Conservation (phyloP, 2,797 vertebrate genomes). For the Neoniphon sammara region DNA sequence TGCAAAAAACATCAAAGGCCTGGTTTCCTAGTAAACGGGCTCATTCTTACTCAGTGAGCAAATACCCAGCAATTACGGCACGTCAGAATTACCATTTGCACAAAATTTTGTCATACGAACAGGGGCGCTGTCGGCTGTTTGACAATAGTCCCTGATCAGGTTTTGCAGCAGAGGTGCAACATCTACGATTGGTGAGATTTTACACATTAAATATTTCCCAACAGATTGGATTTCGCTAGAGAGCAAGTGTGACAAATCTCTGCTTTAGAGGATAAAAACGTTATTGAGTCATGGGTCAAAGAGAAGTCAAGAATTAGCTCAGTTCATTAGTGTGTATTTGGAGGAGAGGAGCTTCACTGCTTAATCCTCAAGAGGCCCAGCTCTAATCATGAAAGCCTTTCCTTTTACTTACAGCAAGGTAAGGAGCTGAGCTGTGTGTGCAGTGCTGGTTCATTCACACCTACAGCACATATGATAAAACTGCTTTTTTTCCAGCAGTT, state of each 20-base stretch:
- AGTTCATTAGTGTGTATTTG: constrained; percentile 29
- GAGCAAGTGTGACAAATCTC: constrained; percentile 23
- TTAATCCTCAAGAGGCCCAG: constrained; percentile 25
- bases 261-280: constrained; percentile 8
- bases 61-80: not conserved
- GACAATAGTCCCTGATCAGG: not conserved
- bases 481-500: too few species aligned
- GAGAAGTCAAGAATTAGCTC: constrained; percentile 29
- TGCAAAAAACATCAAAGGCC: constrained; percentile 6
- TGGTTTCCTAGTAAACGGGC: not conserved
- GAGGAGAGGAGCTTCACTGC: constrained; percentile 4
- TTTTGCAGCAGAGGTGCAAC: constrained; percentile 10
- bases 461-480: not conserved
- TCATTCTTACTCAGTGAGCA: not conserved
- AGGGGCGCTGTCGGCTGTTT: not conserved
- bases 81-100: not conserved
- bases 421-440: constrained; percentile 3
- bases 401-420: not conserved
- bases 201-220: not conserved
- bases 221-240: not conserved
- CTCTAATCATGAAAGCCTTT: constrained; percentile 24
- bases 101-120: not conserved
- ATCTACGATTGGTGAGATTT: constrained; percentile 4
- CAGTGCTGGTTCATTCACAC: not conserved
- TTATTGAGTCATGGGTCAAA: constrained; percentile 1